Conservation (phyloP, 2,113 vertebrate genomes). For the Cyprinodon brontotheroides region DNA sequence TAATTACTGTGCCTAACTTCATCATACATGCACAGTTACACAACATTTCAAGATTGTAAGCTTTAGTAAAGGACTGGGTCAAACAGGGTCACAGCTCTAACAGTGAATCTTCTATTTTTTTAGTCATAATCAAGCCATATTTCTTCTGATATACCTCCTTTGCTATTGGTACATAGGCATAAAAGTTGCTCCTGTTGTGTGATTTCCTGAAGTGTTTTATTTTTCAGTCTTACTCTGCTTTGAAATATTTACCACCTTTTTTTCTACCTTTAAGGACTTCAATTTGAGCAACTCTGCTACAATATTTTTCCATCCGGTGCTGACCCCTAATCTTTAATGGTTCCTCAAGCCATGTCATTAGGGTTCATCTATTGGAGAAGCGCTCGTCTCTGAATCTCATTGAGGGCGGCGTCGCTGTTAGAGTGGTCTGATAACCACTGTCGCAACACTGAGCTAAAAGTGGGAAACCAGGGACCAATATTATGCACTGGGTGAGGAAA, state of each 20-base stretch:
- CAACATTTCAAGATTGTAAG: background rate
- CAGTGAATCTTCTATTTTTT: conserved; percentile 7
- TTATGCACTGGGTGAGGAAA: background rate
- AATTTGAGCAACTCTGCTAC: conserved; percentile 1
- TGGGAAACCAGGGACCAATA: background rate
- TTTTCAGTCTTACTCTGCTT: conserved; percentile 19
- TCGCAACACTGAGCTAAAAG: conserved; percentile 59
- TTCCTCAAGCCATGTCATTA: background rate
- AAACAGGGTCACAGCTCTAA: background rate
- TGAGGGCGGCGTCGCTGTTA: conserved; percentile 67
- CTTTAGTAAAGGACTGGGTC: background rate
- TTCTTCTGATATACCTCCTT: background rate
- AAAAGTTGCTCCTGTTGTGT: background rate
- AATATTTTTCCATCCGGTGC: background rate
- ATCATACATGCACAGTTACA: background rate
- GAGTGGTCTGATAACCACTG: conserved; percentile 60
- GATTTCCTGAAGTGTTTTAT: background rate
- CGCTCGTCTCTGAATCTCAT: conserved; percentile 53
- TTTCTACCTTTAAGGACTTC: conserved; percentile 1
- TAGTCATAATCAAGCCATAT: conserved; percentile 23
- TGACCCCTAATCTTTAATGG: background rate
- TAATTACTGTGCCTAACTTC: background rate
- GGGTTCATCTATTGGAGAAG: background rate
- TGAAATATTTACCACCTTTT: background rate
- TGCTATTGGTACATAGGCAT: background rate